A percentile compares a stretch with the other conserved stretches of the same genome.
phyloP scores from a whole-genome alignment of 2,888 invertebrate genomes.

The Megaustenia siamemsis region DNA sequence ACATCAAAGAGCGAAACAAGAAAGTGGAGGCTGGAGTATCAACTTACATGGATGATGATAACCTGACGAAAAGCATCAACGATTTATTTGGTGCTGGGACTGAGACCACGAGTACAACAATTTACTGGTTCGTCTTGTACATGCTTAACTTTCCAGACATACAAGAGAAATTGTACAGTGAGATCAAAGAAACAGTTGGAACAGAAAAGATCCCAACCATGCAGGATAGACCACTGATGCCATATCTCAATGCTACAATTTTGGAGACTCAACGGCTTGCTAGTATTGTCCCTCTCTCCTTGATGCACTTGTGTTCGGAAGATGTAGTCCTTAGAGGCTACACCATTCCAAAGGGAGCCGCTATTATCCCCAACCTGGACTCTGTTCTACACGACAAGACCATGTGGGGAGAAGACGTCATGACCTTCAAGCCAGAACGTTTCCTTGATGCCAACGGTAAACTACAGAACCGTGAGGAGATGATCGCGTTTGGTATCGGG shows the following conservation, averaged over 20 bases:
- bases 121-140: constrained; percentile 82
- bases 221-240: not conserved
- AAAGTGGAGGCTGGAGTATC: not conserved
- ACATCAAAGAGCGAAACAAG: constrained; percentile 1
- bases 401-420: constrained; percentile 62
- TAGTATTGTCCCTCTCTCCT: constrained; percentile 56
- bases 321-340: constrained; percentile 69
- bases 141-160: constrained; percentile 84
- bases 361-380: constrained; percentile 54
- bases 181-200: constrained; percentile 76
- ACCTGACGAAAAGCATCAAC: constrained; percentile 26
- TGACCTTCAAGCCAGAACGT: constrained; percentile 66
- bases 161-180: constrained; percentile 57
- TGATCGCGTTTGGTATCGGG: constrained; percentile 57
- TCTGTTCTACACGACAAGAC: constrained; percentile 64
- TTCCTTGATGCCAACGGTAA: constrained; percentile 62
- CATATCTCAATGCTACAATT: not conserved
- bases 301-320: constrained; percentile 28
- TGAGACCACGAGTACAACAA: constrained; percentile 91
- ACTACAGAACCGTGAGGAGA: constrained; percentile 48
- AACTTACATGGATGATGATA: not conserved
- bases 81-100: constrained; percentile 69
- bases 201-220: constrained; percentile 53
- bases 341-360: constrained; percentile 67
- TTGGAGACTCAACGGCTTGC: not conserved